These are phyloP conservation scores for Anisognathus igniventris DNA, from an alignment of 2,797 vertebrate species.

Conservation along the genomic window DNA sequence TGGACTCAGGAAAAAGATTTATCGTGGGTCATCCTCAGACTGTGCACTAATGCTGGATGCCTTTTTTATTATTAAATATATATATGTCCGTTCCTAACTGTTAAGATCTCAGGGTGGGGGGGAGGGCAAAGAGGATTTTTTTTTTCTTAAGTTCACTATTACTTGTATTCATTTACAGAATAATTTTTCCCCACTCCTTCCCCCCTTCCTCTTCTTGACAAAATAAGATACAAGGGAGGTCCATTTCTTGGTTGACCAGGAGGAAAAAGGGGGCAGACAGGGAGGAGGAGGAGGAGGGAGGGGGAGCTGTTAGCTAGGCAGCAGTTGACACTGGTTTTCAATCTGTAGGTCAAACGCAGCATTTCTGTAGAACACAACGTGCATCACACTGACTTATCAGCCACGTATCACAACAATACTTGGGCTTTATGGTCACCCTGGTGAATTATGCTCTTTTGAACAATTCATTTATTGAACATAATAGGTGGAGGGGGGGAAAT, in stretches of 20 bases:
- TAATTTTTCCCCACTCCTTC: neutral
- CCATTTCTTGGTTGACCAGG: slow-evolving; percentile 53
- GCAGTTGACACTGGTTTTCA: slow-evolving; percentile 67
- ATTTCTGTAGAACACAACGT: neutral
- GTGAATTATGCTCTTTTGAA: neutral
- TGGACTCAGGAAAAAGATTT: neutral
- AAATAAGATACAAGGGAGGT: slow-evolving; percentile 13
- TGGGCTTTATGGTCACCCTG: neutral
- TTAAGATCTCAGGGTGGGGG: neutral
- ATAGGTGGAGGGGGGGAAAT: neutral
- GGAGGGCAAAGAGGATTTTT: neutral
- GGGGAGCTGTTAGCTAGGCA: slow-evolving; percentile 54
- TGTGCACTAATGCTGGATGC: neutral
- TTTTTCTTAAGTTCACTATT: neutral
- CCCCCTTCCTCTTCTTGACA: neutral
- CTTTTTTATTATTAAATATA: neutral
- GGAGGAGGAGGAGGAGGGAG: neutral
- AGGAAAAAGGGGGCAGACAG: neutral
- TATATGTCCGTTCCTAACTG: neutral
- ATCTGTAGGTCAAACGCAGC: slow-evolving; percentile 73
- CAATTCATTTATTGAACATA: neutral
- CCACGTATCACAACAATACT: neutral
- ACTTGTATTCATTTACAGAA: neutral
- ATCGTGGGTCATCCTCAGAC: neutral
- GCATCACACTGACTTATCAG: slow-evolving; percentile 22